Conservation (phyloP, 2,797 vertebrate species). For the Argya squamiceps region DNA sequence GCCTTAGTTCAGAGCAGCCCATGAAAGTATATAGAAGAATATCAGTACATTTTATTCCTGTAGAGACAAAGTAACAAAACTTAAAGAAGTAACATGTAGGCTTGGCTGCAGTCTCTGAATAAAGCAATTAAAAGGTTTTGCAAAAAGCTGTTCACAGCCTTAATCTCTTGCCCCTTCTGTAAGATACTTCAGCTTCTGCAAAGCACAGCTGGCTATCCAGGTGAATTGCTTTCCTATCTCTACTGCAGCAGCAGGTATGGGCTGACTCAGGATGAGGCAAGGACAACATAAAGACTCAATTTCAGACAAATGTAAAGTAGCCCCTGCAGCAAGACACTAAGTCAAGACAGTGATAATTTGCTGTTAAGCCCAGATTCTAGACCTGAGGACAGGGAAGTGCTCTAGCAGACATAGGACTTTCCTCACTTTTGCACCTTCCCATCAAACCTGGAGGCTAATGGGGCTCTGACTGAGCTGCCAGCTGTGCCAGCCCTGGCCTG, state of each 20-base stretch:
- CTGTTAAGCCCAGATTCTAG: background rate
- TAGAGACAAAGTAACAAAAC: background rate
- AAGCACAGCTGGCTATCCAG: background rate
- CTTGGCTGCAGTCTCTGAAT: background rate
- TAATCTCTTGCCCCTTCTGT: background rate
- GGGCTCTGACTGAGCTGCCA: background rate
- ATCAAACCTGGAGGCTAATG: rapidly evolving
- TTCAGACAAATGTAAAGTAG: background rate
- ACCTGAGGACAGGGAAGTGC: background rate
- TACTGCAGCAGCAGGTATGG: background rate
- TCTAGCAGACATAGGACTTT: background rate
- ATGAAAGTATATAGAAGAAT: background rate
- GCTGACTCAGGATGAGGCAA: background rate
- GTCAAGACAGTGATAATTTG: background rate
- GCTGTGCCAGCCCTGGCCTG: background rate
- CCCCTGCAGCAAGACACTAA: background rate
- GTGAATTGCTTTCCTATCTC: background rate
- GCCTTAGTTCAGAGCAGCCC: background rate
- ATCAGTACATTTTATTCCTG: background rate
- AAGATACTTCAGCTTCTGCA: background rate
- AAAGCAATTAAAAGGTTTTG: background rate
- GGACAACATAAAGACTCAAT: background rate
- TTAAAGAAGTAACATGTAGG: background rate
- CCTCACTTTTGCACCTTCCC: background rate
- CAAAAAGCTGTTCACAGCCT: background rate